phyloP scores from a whole-genome alignment of 2,888 invertebrate species.

The Boloria euphrosyne region DNA sequence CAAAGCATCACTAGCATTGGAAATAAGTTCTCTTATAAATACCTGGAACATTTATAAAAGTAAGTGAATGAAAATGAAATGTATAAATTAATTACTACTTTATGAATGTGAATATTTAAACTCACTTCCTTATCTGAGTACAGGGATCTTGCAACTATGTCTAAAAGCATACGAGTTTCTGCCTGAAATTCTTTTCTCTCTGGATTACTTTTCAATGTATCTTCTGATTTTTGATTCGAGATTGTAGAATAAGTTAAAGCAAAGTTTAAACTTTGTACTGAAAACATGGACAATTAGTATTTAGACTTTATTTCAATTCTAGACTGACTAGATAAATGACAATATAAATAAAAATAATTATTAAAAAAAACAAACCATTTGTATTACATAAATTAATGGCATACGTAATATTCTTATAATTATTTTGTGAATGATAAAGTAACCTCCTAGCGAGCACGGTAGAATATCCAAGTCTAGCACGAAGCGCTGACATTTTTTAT shows the following conservation, averaged over 20 bases:
- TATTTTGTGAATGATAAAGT: conserved; percentile 53
- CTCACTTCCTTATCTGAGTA: conserved; percentile 97
- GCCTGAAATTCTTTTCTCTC: conserved; percentile 97
- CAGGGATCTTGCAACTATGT: conserved; percentile 97
- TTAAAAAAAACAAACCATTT: conserved; percentile 37
- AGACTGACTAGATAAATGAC: conserved; percentile 8
- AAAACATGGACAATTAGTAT: conserved; percentile 3
- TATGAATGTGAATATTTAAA: neutral
- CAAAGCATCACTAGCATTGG: conserved; percentile 98
- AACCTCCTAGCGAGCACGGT: conserved; percentile 56
- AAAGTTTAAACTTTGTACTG: conserved; percentile 28
- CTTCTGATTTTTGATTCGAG: conserved; percentile 55
- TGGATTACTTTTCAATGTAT: conserved; percentile 81
- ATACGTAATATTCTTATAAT: conserved; percentile 49
- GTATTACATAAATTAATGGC: conserved; percentile 40
- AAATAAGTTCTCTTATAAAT: conserved; percentile 96
- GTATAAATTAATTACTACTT: neutral
- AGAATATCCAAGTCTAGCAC: conserved; percentile 55
- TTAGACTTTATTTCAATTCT: no score
- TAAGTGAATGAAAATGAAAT: neutral
- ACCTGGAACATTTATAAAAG: conserved; percentile 82
- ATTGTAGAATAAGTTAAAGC: conserved; percentile 50
- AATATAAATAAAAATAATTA: conserved; percentile 30
- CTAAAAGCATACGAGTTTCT: conserved; percentile 96
- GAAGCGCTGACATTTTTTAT: conserved; percentile 61